These are phyloP conservation scores for Rhyacophila brunnea DNA, from an alignment of 1,140 invertebrate species.

Conservation along the genomic window DNA sequence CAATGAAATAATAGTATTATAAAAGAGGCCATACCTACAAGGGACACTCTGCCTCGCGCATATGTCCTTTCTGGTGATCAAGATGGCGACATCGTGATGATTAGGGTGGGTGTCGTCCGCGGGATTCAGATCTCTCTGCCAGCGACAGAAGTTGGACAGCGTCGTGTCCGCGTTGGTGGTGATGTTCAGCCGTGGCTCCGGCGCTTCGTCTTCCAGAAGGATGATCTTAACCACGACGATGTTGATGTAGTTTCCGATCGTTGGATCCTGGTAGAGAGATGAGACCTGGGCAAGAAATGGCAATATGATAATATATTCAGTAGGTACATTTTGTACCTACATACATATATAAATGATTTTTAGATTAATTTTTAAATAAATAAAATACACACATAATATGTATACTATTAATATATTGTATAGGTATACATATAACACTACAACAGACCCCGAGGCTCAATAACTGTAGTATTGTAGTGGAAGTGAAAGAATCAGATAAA, in stretches of 20 bases:
- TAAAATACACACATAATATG: too few species aligned
- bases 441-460: too few species aligned
- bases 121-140: slow-evolving; percentile 79
- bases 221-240: slow-evolving; percentile 82
- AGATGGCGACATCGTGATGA: slow-evolving; percentile 90
- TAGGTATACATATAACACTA: too few species aligned
- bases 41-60: slow-evolving; percentile 75
- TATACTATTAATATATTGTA: too few species aligned
- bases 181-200: slow-evolving; percentile 72
- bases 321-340: too few species aligned
- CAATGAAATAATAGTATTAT: too few species aligned
- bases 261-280: slow-evolving; percentile 80
- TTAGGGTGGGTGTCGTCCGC: slow-evolving; percentile 70
- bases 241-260: slow-evolving; percentile 86
- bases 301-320: too few species aligned
- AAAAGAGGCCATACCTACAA: slow-evolving; percentile 47
- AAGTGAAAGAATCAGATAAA: too few species aligned
- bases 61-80: slow-evolving; percentile 86
- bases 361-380: too few species aligned
- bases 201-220: slow-evolving; percentile 65
- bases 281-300: slow-evolving; percentile 63
- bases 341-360: too few species aligned
- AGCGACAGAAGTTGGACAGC: slow-evolving; percentile 80
- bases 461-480: too few species aligned
- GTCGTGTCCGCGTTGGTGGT: slow-evolving; percentile 80